phyloP scores from a whole-genome alignment of 2,888 invertebrate species.

The Meghimatium bilineatum region DNA sequence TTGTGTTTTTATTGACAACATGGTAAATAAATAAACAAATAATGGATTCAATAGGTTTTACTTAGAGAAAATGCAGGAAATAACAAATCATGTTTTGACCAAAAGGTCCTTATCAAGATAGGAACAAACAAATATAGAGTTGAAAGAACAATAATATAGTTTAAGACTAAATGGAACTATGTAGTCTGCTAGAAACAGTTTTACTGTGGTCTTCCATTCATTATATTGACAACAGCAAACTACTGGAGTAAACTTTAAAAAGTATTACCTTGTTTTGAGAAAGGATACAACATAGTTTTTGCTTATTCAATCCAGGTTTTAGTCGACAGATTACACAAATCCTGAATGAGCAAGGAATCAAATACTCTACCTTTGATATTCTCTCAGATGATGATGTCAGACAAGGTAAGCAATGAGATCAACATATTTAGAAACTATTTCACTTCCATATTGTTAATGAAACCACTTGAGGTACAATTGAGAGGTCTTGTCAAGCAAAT shows the following conservation, averaged over 20 bases:
- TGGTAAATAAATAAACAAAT: no score
- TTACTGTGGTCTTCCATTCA: not conserved
- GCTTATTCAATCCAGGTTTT: conserved; percentile 75
- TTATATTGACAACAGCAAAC: not conserved
- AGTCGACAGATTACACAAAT: conserved; percentile 87
- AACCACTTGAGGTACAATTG: no score
- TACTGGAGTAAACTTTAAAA: not conserved
- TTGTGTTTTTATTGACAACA: no score
- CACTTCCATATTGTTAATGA: not conserved
- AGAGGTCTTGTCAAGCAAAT: no score
- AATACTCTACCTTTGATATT: conserved; percentile 79
- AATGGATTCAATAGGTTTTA: no score
- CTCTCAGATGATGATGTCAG: conserved; percentile 78
- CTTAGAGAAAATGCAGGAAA: no score
- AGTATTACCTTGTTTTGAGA: not conserved
- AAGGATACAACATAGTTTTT: not conserved
- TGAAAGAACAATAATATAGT: no score
- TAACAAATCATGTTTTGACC: no score
- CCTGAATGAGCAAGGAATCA: conserved; percentile 82
- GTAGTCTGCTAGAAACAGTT: no score
- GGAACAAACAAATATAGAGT: no score
- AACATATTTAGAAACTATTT: not conserved
- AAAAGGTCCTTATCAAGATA: no score
- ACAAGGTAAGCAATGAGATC: conserved; percentile 70
- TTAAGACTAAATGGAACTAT: no score